These are phyloP conservation scores for Heliconius himera DNA, from an alignment of 1,140 invertebrate genomes.

Conservation along the genomic window DNA sequence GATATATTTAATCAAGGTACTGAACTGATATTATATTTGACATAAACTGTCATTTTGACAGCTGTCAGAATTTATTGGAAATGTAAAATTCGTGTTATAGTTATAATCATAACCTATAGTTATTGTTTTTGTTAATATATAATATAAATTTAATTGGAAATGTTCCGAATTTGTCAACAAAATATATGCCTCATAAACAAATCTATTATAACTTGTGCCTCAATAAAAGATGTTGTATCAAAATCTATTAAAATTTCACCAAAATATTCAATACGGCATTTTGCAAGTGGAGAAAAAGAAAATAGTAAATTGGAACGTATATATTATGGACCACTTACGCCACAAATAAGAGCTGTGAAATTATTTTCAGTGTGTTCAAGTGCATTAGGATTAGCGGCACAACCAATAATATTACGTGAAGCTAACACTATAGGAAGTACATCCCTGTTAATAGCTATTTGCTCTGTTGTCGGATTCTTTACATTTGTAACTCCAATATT, in stretches of 20 bases:
- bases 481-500: constrained; percentile 91
- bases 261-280: constrained; percentile 39
- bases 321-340: constrained; percentile 84
- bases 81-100: neutral
- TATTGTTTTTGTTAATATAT: neutral
- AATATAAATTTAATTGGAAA: constrained; percentile 24
- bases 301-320: constrained; percentile 63
- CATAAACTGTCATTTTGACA: neutral
- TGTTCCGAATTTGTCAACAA: constrained; percentile 42
- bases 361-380: constrained; percentile 91
- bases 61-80: neutral
- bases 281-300: constrained; percentile 51
- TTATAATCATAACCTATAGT: neutral
- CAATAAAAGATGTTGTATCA: constrained; percentile 3
- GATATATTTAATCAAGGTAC: too few species aligned
- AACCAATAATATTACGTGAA: constrained; percentile 88
- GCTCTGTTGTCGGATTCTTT: constrained; percentile 88
- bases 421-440: constrained; percentile 82
- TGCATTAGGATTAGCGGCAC: constrained; percentile 84
- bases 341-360: constrained; percentile 88
- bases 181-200: constrained; percentile 31
- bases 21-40: neutral
- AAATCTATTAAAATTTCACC: constrained; percentile 31
- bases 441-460: constrained; percentile 82
- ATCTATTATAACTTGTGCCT: neutral